Conservation (phyloP, 1,140 invertebrate species). For the Zaprionus kolodkinae region DNA sequence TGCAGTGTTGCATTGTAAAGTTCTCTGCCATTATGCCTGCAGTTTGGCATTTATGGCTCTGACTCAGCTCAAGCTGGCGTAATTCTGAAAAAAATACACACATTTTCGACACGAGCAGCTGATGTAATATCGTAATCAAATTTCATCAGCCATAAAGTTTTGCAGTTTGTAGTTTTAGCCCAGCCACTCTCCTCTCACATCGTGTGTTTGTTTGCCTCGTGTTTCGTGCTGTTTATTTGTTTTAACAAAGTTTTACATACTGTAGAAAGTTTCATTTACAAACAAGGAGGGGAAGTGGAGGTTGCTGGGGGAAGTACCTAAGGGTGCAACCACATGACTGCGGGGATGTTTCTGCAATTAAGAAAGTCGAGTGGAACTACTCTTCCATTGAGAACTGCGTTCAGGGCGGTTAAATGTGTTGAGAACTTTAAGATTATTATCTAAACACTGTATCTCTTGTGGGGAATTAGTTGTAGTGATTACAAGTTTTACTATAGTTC, state of each 20-base stretch:
- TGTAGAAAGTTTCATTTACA: background rate
- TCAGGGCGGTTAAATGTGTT: background rate
- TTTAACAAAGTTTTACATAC: constrained; percentile 34
- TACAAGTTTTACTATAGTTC: constrained; percentile 1
- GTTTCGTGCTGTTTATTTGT: constrained; percentile 24
- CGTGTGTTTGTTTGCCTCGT: constrained; percentile 5
- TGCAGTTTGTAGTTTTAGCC: constrained; percentile 21
- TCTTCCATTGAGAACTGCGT: background rate
- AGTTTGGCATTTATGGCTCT: background rate
- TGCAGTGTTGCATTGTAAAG: too few relatives aligned
- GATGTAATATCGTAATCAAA: constrained; percentile 37
- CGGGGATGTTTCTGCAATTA: constrained; percentile 2
- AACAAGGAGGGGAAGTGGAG: too few relatives aligned
- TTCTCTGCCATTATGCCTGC: too few relatives aligned
- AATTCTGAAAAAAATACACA: background rate
- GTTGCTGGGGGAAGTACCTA: too few relatives aligned
- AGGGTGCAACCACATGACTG: background rate
- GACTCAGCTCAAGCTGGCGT: background rate
- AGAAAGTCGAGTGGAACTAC: background rate
- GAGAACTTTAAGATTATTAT: background rate
- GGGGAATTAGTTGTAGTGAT: constrained; percentile 1
- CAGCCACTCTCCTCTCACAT: constrained; percentile 10
- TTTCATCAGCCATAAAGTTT: constrained; percentile 44
- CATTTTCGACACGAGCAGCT: constrained; percentile 8
- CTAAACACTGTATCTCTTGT: background rate